A percentile compares a stretch with the other conserved stretches of the same genome.
phyloP scores from a whole-genome alignment of 2,888 invertebrate species.

The Sisyra nigra region DNA sequence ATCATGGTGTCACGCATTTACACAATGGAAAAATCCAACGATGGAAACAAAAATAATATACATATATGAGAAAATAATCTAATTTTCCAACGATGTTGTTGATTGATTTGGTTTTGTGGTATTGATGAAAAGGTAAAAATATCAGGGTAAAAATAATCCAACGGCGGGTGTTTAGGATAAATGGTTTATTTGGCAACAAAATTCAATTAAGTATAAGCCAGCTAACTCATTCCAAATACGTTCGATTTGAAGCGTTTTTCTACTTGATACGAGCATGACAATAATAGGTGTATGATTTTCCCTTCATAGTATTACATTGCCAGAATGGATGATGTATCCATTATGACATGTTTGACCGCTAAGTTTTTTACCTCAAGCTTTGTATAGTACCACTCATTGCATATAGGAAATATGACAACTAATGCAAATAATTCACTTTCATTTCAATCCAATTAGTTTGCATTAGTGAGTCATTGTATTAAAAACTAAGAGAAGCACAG shows the following conservation, averaged over 20 bases:
- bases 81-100: conserved; percentile 9
- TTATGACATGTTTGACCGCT: too few relatives aligned
- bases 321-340: too few relatives aligned
- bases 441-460: too few relatives aligned
- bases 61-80: conserved; percentile 8
- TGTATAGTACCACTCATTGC: too few relatives aligned
- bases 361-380: too few relatives aligned
- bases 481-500: too few relatives aligned
- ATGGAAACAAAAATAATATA: conserved; percentile 11
- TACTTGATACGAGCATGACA: neutral
- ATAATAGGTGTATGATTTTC: neutral
- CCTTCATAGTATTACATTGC: too few relatives aligned
- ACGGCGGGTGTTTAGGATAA: conserved; percentile 13
- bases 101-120: conserved; percentile 9
- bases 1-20: neutral
- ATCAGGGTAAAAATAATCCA: conserved; percentile 8
- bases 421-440: too few relatives aligned
- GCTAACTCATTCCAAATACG: neutral
- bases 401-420: too few relatives aligned
- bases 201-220: too few relatives aligned
- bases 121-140: conserved; percentile 8
- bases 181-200: neutral
- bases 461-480: too few relatives aligned
- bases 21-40: conserved; percentile 10
- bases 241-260: conserved; percentile 4